phyloP scores from a whole-genome alignment of 1,140 invertebrate genomes.

The Chymomyza costata region DNA sequence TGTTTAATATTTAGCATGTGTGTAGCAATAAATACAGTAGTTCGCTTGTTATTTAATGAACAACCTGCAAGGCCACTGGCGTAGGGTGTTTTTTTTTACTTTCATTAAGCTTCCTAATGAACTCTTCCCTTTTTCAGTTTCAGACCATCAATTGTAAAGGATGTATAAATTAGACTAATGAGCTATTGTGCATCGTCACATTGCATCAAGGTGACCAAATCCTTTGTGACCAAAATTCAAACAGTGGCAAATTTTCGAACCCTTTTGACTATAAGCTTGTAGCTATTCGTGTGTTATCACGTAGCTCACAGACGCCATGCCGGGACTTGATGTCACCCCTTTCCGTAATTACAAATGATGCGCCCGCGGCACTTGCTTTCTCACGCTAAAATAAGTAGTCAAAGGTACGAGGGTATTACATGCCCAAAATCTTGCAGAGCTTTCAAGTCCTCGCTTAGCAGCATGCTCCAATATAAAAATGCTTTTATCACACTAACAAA shows the following conservation, averaged over 20 bases:
- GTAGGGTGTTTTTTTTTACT: too few species aligned
- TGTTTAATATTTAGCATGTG: too few species aligned
- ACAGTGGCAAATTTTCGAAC: slow-evolving; percentile 52
- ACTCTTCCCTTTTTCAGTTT: too few species aligned
- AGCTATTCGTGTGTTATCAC: slow-evolving; percentile 1
- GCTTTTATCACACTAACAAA: too few species aligned
- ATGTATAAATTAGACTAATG: slow-evolving; percentile 50
- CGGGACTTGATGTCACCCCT: slow-evolving; percentile 30
- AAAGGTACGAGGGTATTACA: too few species aligned
- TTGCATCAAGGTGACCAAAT: slow-evolving; percentile 15
- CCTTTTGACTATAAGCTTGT: slow-evolving; percentile 16
- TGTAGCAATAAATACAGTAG: slow-evolving; percentile 35
- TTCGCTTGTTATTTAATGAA: slow-evolving; percentile 66
- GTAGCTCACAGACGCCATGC: slow-evolving; percentile 8
- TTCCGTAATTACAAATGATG: slow-evolving; percentile 38
- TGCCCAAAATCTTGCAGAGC: too few species aligned
- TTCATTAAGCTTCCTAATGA: too few species aligned
- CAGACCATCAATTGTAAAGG: too few species aligned
- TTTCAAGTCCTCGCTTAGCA: too few species aligned
- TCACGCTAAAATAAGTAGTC: slow-evolving; percentile 36
- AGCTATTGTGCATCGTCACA: slow-evolving; percentile 47
- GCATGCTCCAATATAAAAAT: too few species aligned
- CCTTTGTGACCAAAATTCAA: slow-evolving; percentile 43
- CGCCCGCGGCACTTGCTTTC: slow-evolving; percentile 39
- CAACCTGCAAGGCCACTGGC: slow-evolving; percentile 8